These are phyloP conservation scores for Thamnophis elegans DNA, from an alignment of 2,797 vertebrate genomes.

Conservation along the genomic window DNA sequence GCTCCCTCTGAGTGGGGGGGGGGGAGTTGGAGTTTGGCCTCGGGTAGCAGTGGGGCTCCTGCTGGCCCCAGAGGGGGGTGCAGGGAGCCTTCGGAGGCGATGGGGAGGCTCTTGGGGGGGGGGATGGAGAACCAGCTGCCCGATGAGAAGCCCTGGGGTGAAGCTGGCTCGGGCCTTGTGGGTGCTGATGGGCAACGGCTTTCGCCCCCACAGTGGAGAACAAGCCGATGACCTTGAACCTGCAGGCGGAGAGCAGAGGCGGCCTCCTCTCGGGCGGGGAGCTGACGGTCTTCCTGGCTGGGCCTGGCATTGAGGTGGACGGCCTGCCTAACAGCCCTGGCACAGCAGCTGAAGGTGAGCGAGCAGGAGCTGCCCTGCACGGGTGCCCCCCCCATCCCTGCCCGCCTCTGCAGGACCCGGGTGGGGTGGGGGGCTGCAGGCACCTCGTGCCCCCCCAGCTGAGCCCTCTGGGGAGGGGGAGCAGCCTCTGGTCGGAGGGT, in stretches of 20 bases:
- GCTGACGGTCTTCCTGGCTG: conserved; percentile 93
- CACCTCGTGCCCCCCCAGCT: neutral
- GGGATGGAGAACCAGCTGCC: neutral
- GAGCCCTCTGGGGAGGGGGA: no score
- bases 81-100: neutral
- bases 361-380: neutral
- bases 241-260: conserved; percentile 96
- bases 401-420: neutral
- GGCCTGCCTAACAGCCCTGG: conserved; percentile 83
- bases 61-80: neutral
- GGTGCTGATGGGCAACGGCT: neutral
- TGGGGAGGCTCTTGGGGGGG: neutral
- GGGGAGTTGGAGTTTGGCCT: neutral
- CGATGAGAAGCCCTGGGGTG: neutral
- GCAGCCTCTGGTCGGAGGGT: neutral
- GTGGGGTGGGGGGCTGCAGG: neutral
- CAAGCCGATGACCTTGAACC: conserved; percentile 89
- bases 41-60: neutral
- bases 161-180: neutral
- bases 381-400: neutral
- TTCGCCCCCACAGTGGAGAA: conserved; percentile 84
- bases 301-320: conserved; percentile 91
- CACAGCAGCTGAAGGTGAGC: conserved; percentile 85
- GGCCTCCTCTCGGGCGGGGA: conserved; percentile 89
- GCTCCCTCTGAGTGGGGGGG: neutral